phyloP scores from a whole-genome alignment of 2,797 vertebrate genomes.

The Acanthurus leucopareius region DNA sequence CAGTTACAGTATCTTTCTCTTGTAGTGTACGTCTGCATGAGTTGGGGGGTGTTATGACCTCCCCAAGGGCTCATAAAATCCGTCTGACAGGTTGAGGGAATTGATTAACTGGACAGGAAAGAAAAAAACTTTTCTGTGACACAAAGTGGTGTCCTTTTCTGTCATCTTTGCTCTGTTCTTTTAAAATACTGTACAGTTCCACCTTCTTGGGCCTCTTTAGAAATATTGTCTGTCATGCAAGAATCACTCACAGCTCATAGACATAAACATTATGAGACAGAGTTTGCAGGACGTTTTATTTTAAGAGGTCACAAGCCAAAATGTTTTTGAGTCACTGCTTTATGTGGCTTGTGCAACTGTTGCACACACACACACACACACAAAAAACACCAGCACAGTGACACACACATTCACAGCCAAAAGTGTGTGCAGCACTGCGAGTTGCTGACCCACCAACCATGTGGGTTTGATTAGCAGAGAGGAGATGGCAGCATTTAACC shows the following conservation, averaged over 20 bases:
- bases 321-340: slow-evolving; percentile 1
- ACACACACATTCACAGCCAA: slow-evolving; percentile 21
- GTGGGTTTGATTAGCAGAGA: slow-evolving; percentile 73
- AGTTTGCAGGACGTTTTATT: not conserved
- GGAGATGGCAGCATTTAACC: slow-evolving; percentile 61
- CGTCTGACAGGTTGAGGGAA: slow-evolving; percentile 24
- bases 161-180: slow-evolving; percentile 16
- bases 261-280: not conserved
- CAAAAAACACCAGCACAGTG: slow-evolving; percentile 21
- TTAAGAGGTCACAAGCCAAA: slow-evolving; percentile 18
- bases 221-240: not conserved
- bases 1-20: slow-evolving; percentile 44
- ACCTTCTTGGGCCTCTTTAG: not conserved
- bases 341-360: slow-evolving; percentile 32
- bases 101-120: slow-evolving; percentile 39
- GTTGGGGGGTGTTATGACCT: slow-evolving; percentile 11
- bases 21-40: slow-evolving; percentile 44
- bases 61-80: slow-evolving; percentile 19
- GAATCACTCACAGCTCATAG: not conserved
- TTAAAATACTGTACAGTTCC: slow-evolving; percentile 26
- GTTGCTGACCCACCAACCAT: slow-evolving; percentile 58
- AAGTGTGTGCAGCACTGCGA: slow-evolving; percentile 29
- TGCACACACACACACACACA: too few relatives aligned
- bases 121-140: slow-evolving; percentile 19
- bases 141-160: slow-evolving; percentile 21